Conservation (phyloP, 2,888 invertebrate species). For the Emmelina monodactyla region DNA sequence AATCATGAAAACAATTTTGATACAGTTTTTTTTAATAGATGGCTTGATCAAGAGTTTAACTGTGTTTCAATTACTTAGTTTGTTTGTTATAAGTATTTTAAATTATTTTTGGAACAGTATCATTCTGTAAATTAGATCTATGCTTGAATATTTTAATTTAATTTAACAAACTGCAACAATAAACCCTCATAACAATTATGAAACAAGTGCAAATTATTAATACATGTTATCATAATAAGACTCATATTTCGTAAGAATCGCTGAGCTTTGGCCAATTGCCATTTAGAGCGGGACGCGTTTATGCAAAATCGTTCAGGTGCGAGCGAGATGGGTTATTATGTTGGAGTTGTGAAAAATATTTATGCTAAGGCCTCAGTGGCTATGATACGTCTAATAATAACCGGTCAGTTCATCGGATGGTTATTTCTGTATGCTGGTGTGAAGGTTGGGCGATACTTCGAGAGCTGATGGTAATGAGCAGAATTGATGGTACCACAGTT, state of each 20-base stretch:
- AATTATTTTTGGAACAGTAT: too few species aligned
- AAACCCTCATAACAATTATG: too few species aligned
- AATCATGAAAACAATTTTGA: too few species aligned
- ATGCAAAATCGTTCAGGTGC: constrained; percentile 34
- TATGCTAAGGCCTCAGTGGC: constrained; percentile 58
- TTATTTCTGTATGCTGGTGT: constrained; percentile 41
- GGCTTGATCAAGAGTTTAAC: too few species aligned
- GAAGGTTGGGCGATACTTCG: constrained; percentile 42
- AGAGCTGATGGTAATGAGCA: too few species aligned
- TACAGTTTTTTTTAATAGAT: too few species aligned
- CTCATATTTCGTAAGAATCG: constrained; percentile 57
- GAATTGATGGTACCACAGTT: too few species aligned
- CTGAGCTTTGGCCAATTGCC: constrained; percentile 45
- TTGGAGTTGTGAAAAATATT: constrained; percentile 64
- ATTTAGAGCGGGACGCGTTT: constrained; percentile 41
- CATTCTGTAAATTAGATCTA: too few species aligned
- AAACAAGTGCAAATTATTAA: constrained; percentile 10
- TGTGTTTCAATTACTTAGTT: too few species aligned
- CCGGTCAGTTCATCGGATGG: constrained; percentile 31
- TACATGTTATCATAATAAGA: constrained; percentile 38
- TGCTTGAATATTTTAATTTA: too few species aligned
- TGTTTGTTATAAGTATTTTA: too few species aligned
- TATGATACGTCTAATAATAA: constrained; percentile 52
- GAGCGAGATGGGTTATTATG: constrained; percentile 53
- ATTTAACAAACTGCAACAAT: too few species aligned